phyloP scores from a whole-genome alignment of 2,888 invertebrate species.

The Callosobruchus maculatus region DNA sequence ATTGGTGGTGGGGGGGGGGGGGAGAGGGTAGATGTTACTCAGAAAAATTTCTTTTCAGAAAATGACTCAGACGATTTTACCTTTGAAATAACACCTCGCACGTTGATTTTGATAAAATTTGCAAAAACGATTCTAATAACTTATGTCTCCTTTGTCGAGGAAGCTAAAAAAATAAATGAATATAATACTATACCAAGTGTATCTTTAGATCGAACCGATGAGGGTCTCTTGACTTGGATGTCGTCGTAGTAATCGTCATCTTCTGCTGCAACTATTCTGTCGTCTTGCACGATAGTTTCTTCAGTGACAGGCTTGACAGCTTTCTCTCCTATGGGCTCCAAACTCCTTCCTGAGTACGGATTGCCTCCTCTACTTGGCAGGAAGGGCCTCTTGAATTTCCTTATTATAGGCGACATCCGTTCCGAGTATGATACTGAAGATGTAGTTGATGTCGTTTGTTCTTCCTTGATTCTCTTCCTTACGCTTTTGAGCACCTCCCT shows the following conservation, averaged over 20 bases:
- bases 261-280: not conserved
- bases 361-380: constrained; percentile 78
- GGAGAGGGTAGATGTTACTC: too few relatives aligned
- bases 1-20: too few relatives aligned
- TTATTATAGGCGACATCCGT: constrained; percentile 52
- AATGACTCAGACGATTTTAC: too few relatives aligned
- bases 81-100: too few relatives aligned
- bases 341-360: constrained; percentile 69
- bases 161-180: too few relatives aligned
- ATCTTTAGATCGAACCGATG: not conserved
- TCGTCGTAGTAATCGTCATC: constrained; percentile 10
- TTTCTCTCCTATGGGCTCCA: constrained; percentile 62
- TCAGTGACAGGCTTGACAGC: constrained; percentile 18
- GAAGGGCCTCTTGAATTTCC: constrained; percentile 74
- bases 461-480: not conserved
- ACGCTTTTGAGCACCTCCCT: not conserved
- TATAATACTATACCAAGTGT: not conserved
- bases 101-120: too few relatives aligned
- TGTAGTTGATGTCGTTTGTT: not conserved
- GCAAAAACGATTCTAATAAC: too few relatives aligned
- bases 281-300: not conserved
- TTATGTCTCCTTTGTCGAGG: too few relatives aligned
- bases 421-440: not conserved
- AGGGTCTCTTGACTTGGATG: constrained; percentile 10
- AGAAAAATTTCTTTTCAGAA: too few relatives aligned